Conservation (phyloP, 2,113 vertebrate species). For the Chelonoidis abingdonii region DNA sequence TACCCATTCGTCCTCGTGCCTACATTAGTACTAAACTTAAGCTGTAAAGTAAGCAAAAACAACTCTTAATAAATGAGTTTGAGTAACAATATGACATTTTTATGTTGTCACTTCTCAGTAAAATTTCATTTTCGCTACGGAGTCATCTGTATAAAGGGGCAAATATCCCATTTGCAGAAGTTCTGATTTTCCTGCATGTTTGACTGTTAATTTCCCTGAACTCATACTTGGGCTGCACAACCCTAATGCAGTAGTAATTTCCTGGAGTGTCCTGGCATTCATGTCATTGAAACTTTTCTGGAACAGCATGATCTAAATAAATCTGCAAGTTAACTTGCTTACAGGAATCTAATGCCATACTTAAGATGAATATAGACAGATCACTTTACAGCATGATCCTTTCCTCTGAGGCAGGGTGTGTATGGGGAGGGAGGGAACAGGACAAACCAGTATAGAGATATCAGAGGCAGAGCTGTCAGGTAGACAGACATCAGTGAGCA, state of each 20-base stretch:
- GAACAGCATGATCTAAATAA: neutral
- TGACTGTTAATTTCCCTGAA: neutral
- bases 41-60: neutral
- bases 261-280: neutral
- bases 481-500: neutral
- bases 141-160: neutral
- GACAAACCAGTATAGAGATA: neutral
- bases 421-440: neutral
- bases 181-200: neutral
- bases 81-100: neutral
- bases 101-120: neutral
- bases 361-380: neutral
- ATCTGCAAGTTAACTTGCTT: neutral
- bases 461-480: neutral
- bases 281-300: neutral
- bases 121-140: neutral
- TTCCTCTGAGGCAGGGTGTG: neutral
- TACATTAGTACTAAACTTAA: no score
- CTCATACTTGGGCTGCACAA: neutral
- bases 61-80: neutral
- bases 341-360: neutral
- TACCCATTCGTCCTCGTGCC: no score
- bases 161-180: neutral
- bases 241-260: neutral
- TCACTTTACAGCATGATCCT: fast-evolving